Percentiles rank a stretch among this genome's conserved stretches.
phyloP scores from a whole-genome alignment of 2,797 vertebrate genomes.

The Zenarchopterus dispar region DNA sequence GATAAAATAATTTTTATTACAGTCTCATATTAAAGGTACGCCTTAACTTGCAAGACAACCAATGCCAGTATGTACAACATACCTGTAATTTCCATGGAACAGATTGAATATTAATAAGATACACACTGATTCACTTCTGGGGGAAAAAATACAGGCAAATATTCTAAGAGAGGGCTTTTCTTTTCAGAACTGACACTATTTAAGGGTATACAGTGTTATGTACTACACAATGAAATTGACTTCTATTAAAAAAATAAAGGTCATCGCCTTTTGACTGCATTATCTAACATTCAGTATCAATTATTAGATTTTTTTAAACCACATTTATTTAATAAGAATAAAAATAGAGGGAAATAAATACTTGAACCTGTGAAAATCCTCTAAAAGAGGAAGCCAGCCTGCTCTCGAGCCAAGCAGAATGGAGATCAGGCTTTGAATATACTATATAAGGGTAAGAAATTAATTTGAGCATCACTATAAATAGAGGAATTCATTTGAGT shows the following conservation, averaged over 20 bases:
- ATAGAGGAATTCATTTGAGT: slow-evolving; percentile 68
- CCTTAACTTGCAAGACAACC: slow-evolving; percentile 97
- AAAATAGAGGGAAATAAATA: slow-evolving; percentile 68
- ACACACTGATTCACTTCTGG: slow-evolving; percentile 84
- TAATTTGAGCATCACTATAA: slow-evolving; percentile 65
- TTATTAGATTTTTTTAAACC: slow-evolving; percentile 54
- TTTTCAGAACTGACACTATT: slow-evolving; percentile 79
- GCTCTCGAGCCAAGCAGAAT: slow-evolving; percentile 60
- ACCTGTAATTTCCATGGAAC: slow-evolving; percentile 93
- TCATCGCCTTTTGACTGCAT: slow-evolving; percentile 75
- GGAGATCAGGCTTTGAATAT: slow-evolving; percentile 48
- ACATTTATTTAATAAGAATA: slow-evolving; percentile 57
- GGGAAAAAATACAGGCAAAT: slow-evolving; percentile 70
- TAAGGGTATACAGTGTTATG: slow-evolving; percentile 80
- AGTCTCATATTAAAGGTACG: slow-evolving; percentile 96
- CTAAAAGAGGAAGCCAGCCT: slow-evolving; percentile 50
- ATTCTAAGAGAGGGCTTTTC: slow-evolving; percentile 71
- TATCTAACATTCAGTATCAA: slow-evolving; percentile 80
- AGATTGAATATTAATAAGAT: slow-evolving; percentile 87
- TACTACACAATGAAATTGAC: slow-evolving; percentile 79
- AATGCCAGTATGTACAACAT: slow-evolving; percentile 98
- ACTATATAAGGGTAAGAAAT: slow-evolving; percentile 52
- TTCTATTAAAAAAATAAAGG: slow-evolving; percentile 76
- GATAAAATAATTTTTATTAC: slow-evolving; percentile 98
- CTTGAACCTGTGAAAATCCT: slow-evolving; percentile 60